These are phyloP conservation scores for Caenorhabditis japonica DNA, from an alignment of 2,888 invertebrate species.

Conservation along the genomic window DNA sequence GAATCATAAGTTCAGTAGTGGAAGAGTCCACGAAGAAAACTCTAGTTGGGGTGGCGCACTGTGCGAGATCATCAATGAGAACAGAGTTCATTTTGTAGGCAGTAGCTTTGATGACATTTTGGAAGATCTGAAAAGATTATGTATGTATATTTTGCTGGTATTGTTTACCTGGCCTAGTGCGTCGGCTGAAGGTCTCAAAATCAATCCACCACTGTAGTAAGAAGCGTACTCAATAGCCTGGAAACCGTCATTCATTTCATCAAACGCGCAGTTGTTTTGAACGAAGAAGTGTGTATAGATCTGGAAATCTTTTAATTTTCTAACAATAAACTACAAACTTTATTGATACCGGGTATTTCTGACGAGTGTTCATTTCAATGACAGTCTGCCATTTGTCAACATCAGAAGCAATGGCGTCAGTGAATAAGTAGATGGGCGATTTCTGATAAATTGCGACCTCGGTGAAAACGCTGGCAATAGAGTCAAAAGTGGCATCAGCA, in stretches of 20 bases:
- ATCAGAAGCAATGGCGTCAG: conserved; percentile 66
- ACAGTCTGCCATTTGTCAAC: conserved; percentile 60
- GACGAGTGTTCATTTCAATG: conserved; percentile 59
- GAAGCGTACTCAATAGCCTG: conserved; percentile 56
- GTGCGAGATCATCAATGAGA: conserved; percentile 53
- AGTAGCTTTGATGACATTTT: conserved; percentile 55
- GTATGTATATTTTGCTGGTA: neutral
- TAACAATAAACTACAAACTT: neutral
- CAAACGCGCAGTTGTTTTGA: conserved; percentile 53
- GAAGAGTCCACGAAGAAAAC: conserved; percentile 66
- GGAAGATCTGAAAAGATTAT: conserved; percentile 39
- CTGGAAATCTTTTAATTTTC: conserved; percentile 31
- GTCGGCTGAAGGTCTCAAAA: conserved; percentile 27
- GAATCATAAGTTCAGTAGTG: conserved; percentile 57
- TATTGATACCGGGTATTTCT: conserved; percentile 56
- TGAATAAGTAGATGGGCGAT: conserved; percentile 69
- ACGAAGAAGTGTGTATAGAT: conserved; percentile 60
- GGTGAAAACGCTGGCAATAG: conserved; percentile 52
- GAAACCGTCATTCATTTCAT: conserved; percentile 58
- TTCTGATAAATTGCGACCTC: conserved; percentile 60
- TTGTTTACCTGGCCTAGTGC: conserved; percentile 3
- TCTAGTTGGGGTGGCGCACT: conserved; percentile 44
- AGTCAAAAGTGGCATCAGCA: conserved; percentile 53
- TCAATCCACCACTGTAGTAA: conserved; percentile 62
- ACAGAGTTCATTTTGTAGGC: conserved; percentile 64